These are phyloP conservation scores for Lysandra coridon DNA, from an alignment of 2,888 invertebrate genomes.

Conservation along the genomic window DNA sequence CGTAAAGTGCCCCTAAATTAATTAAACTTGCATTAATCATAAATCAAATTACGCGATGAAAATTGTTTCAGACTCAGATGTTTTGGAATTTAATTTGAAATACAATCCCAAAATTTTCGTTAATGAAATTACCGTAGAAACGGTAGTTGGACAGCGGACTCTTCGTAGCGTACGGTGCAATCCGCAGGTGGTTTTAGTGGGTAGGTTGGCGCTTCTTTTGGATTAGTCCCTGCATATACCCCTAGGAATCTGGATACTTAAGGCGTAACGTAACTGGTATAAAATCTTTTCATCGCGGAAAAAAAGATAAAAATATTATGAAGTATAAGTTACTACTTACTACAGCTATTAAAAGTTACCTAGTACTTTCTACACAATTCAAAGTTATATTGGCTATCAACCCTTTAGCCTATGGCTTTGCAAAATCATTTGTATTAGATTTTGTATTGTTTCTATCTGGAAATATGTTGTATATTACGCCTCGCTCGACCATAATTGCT, in stretches of 20 bases:
- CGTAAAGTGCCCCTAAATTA: not conserved
- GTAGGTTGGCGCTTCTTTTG: too few relatives aligned
- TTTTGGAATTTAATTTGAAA: not conserved
- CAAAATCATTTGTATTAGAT: not conserved
- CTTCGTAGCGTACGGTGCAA: too few relatives aligned
- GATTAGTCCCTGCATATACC: too few relatives aligned
- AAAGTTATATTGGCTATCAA: conserved; percentile 3
- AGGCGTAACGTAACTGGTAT: too few relatives aligned
- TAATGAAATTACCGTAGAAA: too few relatives aligned
- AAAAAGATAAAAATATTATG: too few relatives aligned
- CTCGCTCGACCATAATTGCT: conserved; percentile 23
- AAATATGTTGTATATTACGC: conserved; percentile 25
- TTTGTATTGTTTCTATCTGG: not conserved
- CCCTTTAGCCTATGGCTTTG: not conserved
- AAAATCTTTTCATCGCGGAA: too few relatives aligned
- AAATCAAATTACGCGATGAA: not conserved
- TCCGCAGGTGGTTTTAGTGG: too few relatives aligned
- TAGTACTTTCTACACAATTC: not conserved
- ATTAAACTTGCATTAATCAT: not conserved
- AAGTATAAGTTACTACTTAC: too few relatives aligned
- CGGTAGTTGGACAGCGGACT: too few relatives aligned
- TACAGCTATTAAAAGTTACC: not conserved
- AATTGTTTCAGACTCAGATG: not conserved
- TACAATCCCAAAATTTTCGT: not conserved
- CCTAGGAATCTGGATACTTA: too few relatives aligned